Conservation (phyloP, 1,140 invertebrate species). For the Centruroides sculpturatus region DNA sequence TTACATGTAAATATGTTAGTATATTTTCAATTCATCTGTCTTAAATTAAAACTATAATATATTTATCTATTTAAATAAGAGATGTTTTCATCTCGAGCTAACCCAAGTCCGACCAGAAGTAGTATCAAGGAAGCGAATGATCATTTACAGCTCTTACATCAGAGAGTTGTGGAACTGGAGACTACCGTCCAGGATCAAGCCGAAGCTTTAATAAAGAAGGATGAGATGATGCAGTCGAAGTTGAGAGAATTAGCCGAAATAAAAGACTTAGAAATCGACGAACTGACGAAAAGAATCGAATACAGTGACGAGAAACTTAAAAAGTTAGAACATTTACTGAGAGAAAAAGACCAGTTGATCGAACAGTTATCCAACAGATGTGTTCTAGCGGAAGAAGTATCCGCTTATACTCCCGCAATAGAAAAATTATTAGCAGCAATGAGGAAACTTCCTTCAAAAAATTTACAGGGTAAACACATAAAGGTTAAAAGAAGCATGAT, state of each 20-base stretch:
- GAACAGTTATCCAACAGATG: slow-evolving; percentile 13
- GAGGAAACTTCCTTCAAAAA: slow-evolving; percentile 14
- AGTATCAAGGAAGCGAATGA: slow-evolving; percentile 22
- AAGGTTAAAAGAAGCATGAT: neutral
- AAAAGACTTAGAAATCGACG: slow-evolving; percentile 17
- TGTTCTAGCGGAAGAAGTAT: slow-evolving; percentile 14
- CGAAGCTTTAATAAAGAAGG: slow-evolving; percentile 17
- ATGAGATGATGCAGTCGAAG: slow-evolving; percentile 14
- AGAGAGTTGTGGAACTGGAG: slow-evolving; percentile 18
- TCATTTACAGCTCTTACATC: slow-evolving; percentile 19
- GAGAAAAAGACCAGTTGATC: slow-evolving; percentile 17
- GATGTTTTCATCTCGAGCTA: slow-evolving; percentile 15
- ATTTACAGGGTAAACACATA: neutral
- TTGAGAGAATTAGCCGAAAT: slow-evolving; percentile 13
- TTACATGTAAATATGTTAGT: no score
- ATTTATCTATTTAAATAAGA: neutral
- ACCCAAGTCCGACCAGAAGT: slow-evolving; percentile 17
- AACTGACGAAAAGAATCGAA: slow-evolving; percentile 10
- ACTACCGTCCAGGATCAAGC: slow-evolving; percentile 15
- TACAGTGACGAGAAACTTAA: slow-evolving; percentile 11
- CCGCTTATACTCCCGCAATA: slow-evolving; percentile 13
- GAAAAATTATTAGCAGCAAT: slow-evolving; percentile 15
- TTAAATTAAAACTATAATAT: no score
- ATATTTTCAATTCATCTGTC: no score
- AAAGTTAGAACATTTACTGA: slow-evolving; percentile 15